phyloP scores from a whole-genome alignment of 1,140 invertebrate species.

The Sitobion miscanthi region DNA sequence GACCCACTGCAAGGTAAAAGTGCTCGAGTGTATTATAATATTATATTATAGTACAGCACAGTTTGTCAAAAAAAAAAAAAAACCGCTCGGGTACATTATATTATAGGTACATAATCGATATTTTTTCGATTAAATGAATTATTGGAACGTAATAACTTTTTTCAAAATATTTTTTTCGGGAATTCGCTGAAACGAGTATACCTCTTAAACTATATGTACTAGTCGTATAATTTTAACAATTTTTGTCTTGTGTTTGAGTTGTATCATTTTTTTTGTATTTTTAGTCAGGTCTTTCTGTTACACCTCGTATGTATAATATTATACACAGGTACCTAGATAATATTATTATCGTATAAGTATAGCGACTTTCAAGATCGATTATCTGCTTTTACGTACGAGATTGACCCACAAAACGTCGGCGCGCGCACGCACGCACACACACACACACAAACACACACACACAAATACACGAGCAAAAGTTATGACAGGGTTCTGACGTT shows the following conservation, averaged over 20 bases:
- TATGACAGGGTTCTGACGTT: conserved; percentile 31
- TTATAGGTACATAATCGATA: not conserved
- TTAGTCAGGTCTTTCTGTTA: no score
- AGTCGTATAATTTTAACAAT: no score
- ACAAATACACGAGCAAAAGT: not conserved
- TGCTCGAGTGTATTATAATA: not conserved
- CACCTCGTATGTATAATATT: not conserved
- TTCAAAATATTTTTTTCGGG: no score
- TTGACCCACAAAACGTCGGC: conserved; percentile 38
- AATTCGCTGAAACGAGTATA: no score
- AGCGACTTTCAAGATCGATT: conserved; percentile 39
- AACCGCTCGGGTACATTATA: not conserved
- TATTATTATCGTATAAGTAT: not conserved
- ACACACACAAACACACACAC: no score
- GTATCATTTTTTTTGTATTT: no score
- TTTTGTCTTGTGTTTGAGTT: no score
- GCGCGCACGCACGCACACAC: not conserved
- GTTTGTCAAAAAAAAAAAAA: not conserved
- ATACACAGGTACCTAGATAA: not conserved
- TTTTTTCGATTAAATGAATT: no score
- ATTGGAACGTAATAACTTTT: no score
- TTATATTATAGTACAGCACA: not conserved
- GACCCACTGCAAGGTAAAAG: not conserved
- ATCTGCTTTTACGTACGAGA: conserved; percentile 27
- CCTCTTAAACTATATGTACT: no score